phyloP scores from a whole-genome alignment of 2,888 invertebrate genomes.

The Onthophagus sagittarius region DNA sequence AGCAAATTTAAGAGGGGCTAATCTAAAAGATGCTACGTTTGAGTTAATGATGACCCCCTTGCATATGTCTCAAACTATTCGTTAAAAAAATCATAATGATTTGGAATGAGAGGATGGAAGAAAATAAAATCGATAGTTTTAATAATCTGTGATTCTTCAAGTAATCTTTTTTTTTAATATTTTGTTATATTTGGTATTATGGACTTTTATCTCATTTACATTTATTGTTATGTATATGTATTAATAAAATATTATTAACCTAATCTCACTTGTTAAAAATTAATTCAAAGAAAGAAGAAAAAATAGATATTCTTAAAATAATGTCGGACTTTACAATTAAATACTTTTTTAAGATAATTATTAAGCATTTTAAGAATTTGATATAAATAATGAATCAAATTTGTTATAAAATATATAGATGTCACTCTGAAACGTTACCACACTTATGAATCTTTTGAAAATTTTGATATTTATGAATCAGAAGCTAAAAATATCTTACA shows the following conservation, averaged over 20 bases:
- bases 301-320: too few species aligned
- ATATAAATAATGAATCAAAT: too few species aligned
- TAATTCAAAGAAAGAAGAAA: too few species aligned
- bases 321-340: too few species aligned
- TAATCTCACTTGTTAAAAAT: too few species aligned
- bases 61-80: constrained; percentile 95
- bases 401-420: too few species aligned
- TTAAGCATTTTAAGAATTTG: too few species aligned
- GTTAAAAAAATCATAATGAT: constrained; percentile 50
- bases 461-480: too few species aligned
- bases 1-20: constrained; percentile 93
- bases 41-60: constrained; percentile 93
- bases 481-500: too few species aligned
- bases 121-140: neutral
- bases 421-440: too few species aligned
- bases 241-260: neutral
- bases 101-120: neutral
- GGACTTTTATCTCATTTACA: neutral
- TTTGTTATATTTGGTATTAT: neutral
- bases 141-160: neutral
- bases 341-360: too few species aligned
- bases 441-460: too few species aligned
- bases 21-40: constrained; percentile 89
- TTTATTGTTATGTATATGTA: neutral
- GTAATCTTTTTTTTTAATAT: neutral